Conservation (phyloP, 2,888 invertebrate genomes). For the Hydrotaea diabolus region DNA sequence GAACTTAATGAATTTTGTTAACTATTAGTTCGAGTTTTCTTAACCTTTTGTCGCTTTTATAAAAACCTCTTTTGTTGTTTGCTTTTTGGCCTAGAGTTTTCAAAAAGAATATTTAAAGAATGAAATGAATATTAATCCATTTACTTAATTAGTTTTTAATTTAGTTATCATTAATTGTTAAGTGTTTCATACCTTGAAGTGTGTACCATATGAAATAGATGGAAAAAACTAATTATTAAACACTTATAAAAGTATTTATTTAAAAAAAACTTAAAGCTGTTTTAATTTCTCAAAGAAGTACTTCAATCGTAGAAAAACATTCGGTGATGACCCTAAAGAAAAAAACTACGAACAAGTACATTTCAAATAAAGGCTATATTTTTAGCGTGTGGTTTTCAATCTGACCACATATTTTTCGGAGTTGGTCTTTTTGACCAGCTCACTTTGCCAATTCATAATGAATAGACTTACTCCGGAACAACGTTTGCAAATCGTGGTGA, state of each 20-base stretch:
- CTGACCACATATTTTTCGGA: no score
- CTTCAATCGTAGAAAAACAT: not conserved
- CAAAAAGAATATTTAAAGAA: not conserved
- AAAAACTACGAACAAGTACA: no score
- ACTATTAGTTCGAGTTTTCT: not conserved
- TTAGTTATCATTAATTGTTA: conserved; percentile 18
- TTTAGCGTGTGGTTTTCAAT: no score
- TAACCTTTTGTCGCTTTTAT: not conserved
- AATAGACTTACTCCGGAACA: no score
- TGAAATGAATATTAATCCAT: conserved; percentile 12
- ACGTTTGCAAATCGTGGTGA: no score
- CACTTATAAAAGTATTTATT: conserved; percentile 26
- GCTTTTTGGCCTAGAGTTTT: conserved; percentile 9
- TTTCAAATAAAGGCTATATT: no score
- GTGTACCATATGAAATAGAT: not conserved
- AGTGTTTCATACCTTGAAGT: not conserved
- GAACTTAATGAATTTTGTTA: not conserved
- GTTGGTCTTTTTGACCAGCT: no score
- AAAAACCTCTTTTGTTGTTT: not conserved
- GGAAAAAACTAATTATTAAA: conserved; percentile 18
- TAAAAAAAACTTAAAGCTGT: not conserved
- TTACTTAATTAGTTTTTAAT: conserved; percentile 64
- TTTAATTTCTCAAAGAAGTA: not conserved
- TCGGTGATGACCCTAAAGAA: no score
- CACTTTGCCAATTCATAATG: no score